phyloP scores from a whole-genome alignment of 2,797 vertebrate genomes.

The Myotis findleyi region DNA sequence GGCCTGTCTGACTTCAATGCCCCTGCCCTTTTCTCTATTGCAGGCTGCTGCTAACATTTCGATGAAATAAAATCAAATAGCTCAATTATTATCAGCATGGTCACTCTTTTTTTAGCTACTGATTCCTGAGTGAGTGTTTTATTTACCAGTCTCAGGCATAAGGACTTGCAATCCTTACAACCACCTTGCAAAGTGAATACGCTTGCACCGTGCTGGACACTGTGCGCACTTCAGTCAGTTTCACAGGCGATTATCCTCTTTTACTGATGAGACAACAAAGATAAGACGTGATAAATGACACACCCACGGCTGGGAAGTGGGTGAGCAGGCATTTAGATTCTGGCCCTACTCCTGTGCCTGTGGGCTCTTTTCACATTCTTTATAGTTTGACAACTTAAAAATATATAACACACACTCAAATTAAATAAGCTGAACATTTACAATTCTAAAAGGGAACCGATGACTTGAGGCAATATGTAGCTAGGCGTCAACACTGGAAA shows the following conservation, averaged over 20 bases:
- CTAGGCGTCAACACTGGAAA: background rate
- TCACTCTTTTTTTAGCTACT: background rate
- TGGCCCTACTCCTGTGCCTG: background rate
- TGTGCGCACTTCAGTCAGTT: fast-evolving
- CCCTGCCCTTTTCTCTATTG: background rate
- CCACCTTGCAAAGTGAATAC: background rate
- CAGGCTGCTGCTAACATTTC: background rate
- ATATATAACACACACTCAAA: background rate
- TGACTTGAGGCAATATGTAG: background rate
- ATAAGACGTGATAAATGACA: background rate
- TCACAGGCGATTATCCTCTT: background rate
- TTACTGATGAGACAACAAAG: background rate
- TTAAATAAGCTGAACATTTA: background rate
- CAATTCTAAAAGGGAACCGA: background rate
- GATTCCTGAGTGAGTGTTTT: background rate
- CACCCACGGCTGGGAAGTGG: background rate
- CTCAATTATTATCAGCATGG: background rate
- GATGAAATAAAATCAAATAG: background rate
- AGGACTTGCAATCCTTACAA: background rate
- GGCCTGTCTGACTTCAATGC: background rate
- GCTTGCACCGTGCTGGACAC: fast-evolving
- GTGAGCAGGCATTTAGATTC: background rate
- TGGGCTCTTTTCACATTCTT: background rate
- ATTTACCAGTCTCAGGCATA: background rate
- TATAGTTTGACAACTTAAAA: background rate